phyloP scores from a whole-genome alignment of 2,888 invertebrate species.

The Platerodrilus igneus region DNA sequence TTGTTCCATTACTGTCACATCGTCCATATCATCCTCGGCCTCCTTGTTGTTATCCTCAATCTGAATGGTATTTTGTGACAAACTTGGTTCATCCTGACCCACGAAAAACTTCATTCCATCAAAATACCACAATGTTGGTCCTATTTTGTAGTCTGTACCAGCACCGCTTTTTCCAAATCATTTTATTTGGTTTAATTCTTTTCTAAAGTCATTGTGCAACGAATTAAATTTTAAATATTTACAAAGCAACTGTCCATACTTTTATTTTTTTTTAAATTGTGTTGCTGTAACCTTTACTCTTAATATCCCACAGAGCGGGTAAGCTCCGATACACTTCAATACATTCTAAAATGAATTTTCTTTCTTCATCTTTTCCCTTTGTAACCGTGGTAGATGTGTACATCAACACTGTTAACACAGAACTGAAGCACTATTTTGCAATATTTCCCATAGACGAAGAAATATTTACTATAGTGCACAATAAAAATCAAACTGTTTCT shows the following conservation, averaged over 20 bases:
- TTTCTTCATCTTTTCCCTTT: conserved; percentile 6
- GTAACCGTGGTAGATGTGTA: conserved; percentile 1
- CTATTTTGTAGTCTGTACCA: conserved; percentile 6
- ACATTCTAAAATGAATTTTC: conserved; percentile 24
- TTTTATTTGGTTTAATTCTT: conserved; percentile 7
- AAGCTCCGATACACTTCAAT: conserved; percentile 29
- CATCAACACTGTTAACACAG: not conserved
- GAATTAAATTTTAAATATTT: conserved; percentile 20
- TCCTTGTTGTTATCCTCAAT: too few relatives aligned
- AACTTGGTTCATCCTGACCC: too few relatives aligned
- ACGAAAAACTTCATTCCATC: conserved; percentile 12
- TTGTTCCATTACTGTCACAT: too few relatives aligned
- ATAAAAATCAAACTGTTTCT: too few relatives aligned
- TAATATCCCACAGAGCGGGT: conserved; percentile 30
- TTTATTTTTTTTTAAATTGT: conserved; percentile 23
- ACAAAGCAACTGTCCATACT: conserved; percentile 19
- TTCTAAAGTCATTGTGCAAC: conserved; percentile 12
- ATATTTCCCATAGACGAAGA: conserved; percentile 9
- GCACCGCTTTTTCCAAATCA: conserved; percentile 10
- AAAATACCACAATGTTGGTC: too few relatives aligned
- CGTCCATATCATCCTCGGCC: too few relatives aligned
- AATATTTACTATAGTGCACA: too few relatives aligned
- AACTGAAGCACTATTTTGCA: conserved; percentile 8
- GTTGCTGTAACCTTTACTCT: conserved; percentile 27
- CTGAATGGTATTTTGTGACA: too few relatives aligned